A percentile compares a stretch with the other conserved stretches of the same genome.
Conservation (phyloP, 2,113 vertebrate genomes). For the Maylandia zebra region DNA sequence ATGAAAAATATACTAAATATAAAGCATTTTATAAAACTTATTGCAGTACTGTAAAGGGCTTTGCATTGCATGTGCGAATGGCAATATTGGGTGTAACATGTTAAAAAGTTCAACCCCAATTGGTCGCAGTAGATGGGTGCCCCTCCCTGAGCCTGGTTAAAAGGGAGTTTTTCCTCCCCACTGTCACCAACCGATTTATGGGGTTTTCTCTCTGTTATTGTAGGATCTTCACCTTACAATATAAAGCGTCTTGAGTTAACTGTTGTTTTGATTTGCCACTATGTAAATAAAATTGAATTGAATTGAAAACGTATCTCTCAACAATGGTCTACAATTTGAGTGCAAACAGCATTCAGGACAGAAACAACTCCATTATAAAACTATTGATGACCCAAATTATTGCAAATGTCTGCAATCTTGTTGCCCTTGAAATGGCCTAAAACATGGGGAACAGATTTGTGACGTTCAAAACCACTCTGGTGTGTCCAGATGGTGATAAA, state of each 20-base stretch:
- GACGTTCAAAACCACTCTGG: background rate
- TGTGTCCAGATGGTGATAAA: background rate
- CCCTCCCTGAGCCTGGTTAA: background rate
- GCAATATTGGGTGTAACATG: background rate
- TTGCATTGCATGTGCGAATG: background rate
- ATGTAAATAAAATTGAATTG: background rate
- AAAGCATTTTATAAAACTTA: background rate
- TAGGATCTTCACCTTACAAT: background rate
- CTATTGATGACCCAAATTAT: background rate
- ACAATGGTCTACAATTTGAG: background rate
- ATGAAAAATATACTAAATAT: background rate
- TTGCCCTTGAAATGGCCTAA: background rate
- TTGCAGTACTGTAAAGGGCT: background rate
- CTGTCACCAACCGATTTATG: background rate
- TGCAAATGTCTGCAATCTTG: background rate
- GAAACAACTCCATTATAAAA: background rate
- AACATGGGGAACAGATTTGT: background rate
- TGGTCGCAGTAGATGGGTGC: fast-evolving
- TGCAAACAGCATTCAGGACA: background rate
- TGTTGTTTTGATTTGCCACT: background rate
- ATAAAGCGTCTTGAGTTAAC: background rate
- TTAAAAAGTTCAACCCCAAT: background rate
- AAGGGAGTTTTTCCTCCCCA: background rate
- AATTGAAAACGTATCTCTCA: background rate
- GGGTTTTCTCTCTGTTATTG: background rate